phyloP scores from a whole-genome alignment of 1,140 invertebrate species.

The Oedothorax gibbosus region DNA sequence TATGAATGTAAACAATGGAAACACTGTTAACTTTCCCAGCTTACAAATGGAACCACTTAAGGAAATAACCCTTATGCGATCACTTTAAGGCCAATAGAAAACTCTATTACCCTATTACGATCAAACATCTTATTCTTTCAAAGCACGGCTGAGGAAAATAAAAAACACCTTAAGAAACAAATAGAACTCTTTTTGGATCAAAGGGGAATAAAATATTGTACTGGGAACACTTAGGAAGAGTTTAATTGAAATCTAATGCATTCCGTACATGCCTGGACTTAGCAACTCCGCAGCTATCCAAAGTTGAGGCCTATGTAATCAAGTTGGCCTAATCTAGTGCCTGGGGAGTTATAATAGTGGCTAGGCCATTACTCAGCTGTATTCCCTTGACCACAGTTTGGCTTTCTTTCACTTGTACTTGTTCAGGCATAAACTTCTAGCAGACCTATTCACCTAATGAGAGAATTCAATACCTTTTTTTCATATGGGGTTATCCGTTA shows the following conservation, averaged over 20 bases:
- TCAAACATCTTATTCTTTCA: conserved; percentile 3
- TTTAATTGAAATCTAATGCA: conserved; percentile 57
- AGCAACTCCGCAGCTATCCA: conserved; percentile 15
- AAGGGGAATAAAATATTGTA: conserved; percentile 38
- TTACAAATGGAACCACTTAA: too few species aligned
- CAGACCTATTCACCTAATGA: conserved; percentile 32
- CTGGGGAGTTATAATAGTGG: conserved; percentile 51
- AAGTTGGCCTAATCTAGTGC: conserved; percentile 37
- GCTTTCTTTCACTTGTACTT: conserved; percentile 50
- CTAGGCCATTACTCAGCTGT: conserved; percentile 47
- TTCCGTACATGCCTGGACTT: conserved; percentile 36
- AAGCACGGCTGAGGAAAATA: background rate
- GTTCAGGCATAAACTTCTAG: conserved; percentile 53
- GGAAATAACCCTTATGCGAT: background rate
- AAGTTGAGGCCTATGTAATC: conserved; percentile 41
- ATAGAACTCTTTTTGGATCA: background rate
- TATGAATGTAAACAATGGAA: too few species aligned
- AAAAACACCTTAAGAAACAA: background rate
- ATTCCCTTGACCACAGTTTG: conserved; percentile 50
- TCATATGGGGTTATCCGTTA: too few species aligned
- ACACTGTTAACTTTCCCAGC: too few species aligned
- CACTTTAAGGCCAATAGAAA: conserved; percentile 29
- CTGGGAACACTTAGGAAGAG: conserved; percentile 22
- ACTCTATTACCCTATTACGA: conserved; percentile 28
- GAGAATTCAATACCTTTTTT: conserved; percentile 18